Evolutionary conservation across 2,113 vertebrate species (phyloP).

Genomic region (Sceloporus undulatus): DNA sequence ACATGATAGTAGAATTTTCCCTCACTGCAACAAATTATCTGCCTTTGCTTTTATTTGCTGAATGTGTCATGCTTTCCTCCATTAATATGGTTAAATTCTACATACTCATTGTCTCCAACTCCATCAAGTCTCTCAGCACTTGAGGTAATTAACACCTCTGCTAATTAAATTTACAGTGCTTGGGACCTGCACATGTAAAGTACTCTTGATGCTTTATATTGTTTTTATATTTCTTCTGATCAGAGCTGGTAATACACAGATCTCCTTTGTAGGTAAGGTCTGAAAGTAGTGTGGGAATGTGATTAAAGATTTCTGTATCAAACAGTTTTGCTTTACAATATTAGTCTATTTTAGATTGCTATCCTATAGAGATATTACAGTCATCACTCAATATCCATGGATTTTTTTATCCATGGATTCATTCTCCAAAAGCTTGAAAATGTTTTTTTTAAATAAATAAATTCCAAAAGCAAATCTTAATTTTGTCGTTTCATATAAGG

Average conservation of each 20-base stretch:
- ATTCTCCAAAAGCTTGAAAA: too few species aligned
- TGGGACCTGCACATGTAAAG: conserved; percentile 14
- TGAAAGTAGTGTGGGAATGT: too few species aligned
- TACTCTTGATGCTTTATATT: conserved; percentile 11
- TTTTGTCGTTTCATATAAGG: too few species aligned
- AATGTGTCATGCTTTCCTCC: neutral
- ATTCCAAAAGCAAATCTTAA: too few species aligned
- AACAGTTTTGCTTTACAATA: too few species aligned
- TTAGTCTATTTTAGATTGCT: too few species aligned
- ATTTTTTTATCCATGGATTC: too few species aligned
- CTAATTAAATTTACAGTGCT: conserved; percentile 28
- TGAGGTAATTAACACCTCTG: conserved; percentile 19
- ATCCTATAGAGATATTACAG: too few species aligned
- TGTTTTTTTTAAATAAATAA: too few species aligned
- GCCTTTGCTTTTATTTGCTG: neutral
- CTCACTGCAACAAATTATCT: neutral
- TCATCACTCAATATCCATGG: too few species aligned
- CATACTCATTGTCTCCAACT: conserved; percentile 8
- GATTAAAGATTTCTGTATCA: too few species aligned
- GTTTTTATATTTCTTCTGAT: neutral
- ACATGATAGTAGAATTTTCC: neutral
- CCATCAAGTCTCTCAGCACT: conserved; percentile 23
- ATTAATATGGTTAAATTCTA: conserved; percentile 14
- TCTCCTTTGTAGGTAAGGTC: neutral
- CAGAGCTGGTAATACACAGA: neutral